Conservation (phyloP, 2,797 vertebrate species). For the Limosa lapponica region DNA sequence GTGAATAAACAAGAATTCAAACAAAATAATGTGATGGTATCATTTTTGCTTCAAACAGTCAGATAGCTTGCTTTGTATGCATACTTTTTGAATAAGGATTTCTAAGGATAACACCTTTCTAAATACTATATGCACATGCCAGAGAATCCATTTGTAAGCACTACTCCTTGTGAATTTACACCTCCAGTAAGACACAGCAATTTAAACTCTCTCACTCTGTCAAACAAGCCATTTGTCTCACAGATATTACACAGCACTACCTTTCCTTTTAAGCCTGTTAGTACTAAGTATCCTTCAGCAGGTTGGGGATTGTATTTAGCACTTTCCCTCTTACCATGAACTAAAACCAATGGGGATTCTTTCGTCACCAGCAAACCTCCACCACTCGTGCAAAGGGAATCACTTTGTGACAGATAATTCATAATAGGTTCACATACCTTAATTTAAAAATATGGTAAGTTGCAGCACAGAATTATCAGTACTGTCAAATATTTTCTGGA, state of each 20-base stretch:
- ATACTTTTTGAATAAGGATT: slow-evolving; percentile 10
- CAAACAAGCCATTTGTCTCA: slow-evolving; percentile 7
- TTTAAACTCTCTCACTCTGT: background rate
- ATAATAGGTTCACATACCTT: background rate
- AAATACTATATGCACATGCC: background rate
- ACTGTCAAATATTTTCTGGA: background rate
- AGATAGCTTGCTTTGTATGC: background rate
- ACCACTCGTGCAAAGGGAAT: background rate
- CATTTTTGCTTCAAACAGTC: background rate
- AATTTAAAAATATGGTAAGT: background rate
- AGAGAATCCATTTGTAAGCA: slow-evolving; percentile 43
- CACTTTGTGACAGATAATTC: background rate
- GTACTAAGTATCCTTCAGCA: slow-evolving; percentile 12
- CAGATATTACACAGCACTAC: slow-evolving; percentile 10
- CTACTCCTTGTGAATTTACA: slow-evolving; percentile 20
- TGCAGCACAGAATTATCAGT: background rate
- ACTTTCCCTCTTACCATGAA: background rate
- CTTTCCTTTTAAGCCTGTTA: slow-evolving; percentile 26
- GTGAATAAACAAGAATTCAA: background rate
- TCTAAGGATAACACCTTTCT: background rate
- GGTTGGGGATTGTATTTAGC: background rate
- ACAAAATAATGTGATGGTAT: background rate
- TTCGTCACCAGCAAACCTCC: background rate
- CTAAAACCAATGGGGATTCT: background rate
- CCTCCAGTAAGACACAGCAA: slow-evolving; percentile 7